phyloP scores from a whole-genome alignment of 2,888 invertebrate genomes.

The Taphrorychus bicolor region DNA sequence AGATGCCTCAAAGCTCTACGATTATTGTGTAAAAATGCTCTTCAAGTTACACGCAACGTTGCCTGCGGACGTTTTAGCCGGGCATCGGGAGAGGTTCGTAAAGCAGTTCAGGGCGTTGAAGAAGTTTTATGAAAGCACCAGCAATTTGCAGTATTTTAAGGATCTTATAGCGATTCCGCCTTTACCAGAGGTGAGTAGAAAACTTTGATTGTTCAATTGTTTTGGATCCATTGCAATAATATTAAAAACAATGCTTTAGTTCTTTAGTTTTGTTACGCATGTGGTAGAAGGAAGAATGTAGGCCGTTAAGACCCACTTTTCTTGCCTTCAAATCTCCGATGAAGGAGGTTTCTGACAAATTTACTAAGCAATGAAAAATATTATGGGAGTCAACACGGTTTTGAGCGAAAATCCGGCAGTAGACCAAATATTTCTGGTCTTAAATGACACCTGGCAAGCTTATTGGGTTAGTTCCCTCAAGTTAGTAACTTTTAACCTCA shows the following conservation, averaged over 20 bases:
- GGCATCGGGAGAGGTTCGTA: slow-evolving; percentile 89
- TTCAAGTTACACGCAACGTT: slow-evolving; percentile 93
- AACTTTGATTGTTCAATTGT: background rate
- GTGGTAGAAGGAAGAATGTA: too few relatives aligned
- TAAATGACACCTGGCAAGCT: too few relatives aligned
- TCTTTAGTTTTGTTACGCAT: background rate
- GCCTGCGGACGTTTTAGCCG: slow-evolving; percentile 85
- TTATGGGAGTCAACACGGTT: too few relatives aligned
- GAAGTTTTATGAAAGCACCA: slow-evolving; percentile 91
- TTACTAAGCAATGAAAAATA: too few relatives aligned
- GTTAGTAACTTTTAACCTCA: too few relatives aligned
- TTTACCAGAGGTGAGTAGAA: slow-evolving; percentile 76
- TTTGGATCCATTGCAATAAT: background rate
- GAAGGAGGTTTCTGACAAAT: too few relatives aligned
- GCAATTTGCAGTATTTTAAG: slow-evolving; percentile 96
- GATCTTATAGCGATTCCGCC: slow-evolving; percentile 92
- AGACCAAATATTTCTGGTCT: too few relatives aligned
- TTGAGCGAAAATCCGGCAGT: too few relatives aligned
- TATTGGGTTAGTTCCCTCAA: too few relatives aligned
- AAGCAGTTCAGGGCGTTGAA: slow-evolving; percentile 89
- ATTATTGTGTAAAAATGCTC: slow-evolving; percentile 94
- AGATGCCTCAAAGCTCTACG: slow-evolving; percentile 95
- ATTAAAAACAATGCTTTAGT: background rate
- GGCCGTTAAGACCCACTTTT: too few relatives aligned
- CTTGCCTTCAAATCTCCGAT: too few relatives aligned